These are phyloP conservation scores for Grapholita molesta DNA, from an alignment of 1,140 invertebrate species.

Conservation along the genomic window DNA sequence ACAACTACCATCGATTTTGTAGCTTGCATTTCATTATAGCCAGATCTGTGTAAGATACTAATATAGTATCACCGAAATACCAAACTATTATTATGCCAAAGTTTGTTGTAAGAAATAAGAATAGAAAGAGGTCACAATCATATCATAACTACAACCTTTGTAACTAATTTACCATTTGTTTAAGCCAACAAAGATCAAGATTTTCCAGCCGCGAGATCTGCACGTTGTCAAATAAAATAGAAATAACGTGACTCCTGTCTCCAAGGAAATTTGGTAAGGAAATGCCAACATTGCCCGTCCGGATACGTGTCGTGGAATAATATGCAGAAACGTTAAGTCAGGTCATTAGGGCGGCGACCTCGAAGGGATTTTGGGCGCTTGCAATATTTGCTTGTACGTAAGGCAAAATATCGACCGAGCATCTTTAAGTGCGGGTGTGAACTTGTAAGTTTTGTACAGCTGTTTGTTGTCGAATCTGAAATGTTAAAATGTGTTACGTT, in stretches of 20 bases:
- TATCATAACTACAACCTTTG: too few species aligned
- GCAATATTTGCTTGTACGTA: slow-evolving; percentile 6
- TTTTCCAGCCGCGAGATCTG: not conserved
- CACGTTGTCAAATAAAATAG: slow-evolving; percentile 4
- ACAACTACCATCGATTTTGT: too few species aligned
- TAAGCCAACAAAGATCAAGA: not conserved
- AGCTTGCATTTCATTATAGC: too few species aligned
- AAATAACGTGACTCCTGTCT: slow-evolving; percentile 38
- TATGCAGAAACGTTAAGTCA: slow-evolving; percentile 35
- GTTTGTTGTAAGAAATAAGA: too few species aligned
- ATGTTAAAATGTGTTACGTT: too few species aligned
- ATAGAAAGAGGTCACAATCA: too few species aligned
- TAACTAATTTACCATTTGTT: too few species aligned
- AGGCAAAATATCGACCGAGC: slow-evolving; percentile 19
- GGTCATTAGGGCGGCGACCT: slow-evolving; percentile 14
- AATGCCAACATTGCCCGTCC: slow-evolving; percentile 33
- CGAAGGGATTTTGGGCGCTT: slow-evolving; percentile 9
- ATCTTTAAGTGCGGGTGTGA: not conserved
- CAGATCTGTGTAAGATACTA: too few species aligned
- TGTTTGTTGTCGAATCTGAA: too few species aligned
- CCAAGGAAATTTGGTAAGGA: slow-evolving; percentile 43
- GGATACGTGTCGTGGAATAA: slow-evolving; percentile 47
- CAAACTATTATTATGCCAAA: too few species aligned
- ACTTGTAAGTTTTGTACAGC: not conserved
- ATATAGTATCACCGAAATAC: too few species aligned